Evolutionary conservation across 2,888 invertebrate species (phyloP), one percentile per base, ranked within the genome.

Genomic region (Amorpha juglandis): DNA sequence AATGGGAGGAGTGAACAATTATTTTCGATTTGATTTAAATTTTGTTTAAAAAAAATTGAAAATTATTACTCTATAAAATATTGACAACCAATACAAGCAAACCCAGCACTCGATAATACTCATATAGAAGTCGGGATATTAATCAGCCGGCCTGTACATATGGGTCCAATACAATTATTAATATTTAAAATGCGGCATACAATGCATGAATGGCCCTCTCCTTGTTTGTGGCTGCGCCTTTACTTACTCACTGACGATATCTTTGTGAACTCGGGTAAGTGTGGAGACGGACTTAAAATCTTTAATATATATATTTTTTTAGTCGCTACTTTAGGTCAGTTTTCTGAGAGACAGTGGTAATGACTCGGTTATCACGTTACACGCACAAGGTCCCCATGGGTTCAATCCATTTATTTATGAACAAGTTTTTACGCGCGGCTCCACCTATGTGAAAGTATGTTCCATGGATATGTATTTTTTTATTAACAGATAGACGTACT

Each of bases 341-440:
- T n/a, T n/a, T n/a, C n/a, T n/a, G n/a, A n/a, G n/a, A n/a, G n/a
- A n/a, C n/a, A n/a, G n/a, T n/a, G n/a, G n/a, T n/a, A n/a, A n/a
- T n/a, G n/a, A n/a, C n/a, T n/a, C 94, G 95, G 95, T 95, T 95
- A 95, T 95, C 95, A 95, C 95, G 95, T 95, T 95, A 95, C 95
- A 95, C 95, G 95, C 95, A 95, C 95, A 95, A 95, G 94, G 94
- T 90, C 95, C 95, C 95, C 95, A 95, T 27, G 27, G 27, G 27
- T 3, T 27, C 27, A 27, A 4, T 4, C 27, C 27, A 27, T 27
- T 27, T 8, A 8, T 27, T 27, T 27, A 27, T 27, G 1, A n/a
- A n/a, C n/a, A 3, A 27, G 27, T 4, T 27, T 27, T 27, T 1
- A 4, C 27, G 27, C 27, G 27, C 4, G 27, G 4, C n/a, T n/a